These are phyloP conservation scores for Huso huso DNA, from an alignment of 2,797 vertebrate genomes.

Conservation along the genomic window DNA sequence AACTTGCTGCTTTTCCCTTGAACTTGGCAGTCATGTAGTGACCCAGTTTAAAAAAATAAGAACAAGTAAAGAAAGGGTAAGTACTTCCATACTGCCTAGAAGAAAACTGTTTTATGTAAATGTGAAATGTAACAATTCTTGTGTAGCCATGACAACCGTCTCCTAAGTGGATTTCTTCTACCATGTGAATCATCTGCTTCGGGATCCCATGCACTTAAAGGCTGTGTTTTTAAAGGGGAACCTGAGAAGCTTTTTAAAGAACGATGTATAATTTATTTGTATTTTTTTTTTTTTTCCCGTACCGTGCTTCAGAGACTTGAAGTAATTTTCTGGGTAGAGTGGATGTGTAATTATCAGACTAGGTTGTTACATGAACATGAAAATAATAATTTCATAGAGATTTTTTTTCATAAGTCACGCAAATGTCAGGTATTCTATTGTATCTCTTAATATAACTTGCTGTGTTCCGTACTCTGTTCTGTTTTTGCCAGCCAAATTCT, in stretches of 20 bases:
- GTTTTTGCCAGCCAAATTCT: not conserved
- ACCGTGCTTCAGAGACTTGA: conserved; percentile 35
- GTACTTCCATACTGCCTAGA: conserved; percentile 18
- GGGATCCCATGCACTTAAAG: conserved; percentile 35
- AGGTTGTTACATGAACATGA: not conserved
- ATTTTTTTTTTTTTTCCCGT: conserved; percentile 42
- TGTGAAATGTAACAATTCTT: conserved; percentile 17
- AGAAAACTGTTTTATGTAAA: conserved; percentile 48
- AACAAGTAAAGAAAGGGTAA: conserved; percentile 25
- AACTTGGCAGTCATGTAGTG: conserved; percentile 24
- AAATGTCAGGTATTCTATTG: not conserved
- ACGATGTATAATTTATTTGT: conserved; percentile 72
- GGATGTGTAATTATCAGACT: conserved; percentile 50
- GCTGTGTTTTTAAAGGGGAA: conserved; percentile 41
- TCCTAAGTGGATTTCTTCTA: conserved; percentile 43
- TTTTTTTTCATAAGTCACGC: not conserved
- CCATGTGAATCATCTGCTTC: conserved; percentile 31
- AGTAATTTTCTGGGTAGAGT: conserved; percentile 35
- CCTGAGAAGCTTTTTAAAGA: conserved; percentile 62
- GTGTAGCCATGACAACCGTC: conserved; percentile 43
- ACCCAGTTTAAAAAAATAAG: conserved; percentile 43
- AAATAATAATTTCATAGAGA: not conserved
- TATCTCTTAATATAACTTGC: not conserved
- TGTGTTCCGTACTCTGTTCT: not conserved
- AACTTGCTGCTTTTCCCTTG: conserved; percentile 11